Evolutionary conservation across 2,797 vertebrate genomes (phyloP).

Genomic region (Dryobates pubescens): DNA sequence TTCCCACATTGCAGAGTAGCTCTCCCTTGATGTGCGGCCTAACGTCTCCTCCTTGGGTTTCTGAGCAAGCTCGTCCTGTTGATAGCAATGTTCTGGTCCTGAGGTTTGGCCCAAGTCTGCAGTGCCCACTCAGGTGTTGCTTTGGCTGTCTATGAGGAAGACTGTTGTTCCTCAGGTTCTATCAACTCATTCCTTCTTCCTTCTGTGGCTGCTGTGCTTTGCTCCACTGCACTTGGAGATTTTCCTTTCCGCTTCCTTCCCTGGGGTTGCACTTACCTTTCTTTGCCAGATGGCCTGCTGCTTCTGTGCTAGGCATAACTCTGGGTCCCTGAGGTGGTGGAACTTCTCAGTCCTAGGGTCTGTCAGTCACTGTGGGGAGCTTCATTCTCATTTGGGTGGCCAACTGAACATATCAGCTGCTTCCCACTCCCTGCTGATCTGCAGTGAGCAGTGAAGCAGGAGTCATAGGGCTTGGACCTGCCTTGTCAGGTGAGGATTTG

Average conservation of each 20-base stretch:
- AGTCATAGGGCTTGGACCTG: background rate
- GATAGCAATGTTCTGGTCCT: background rate
- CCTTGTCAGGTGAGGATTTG: background rate
- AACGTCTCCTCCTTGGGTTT: background rate
- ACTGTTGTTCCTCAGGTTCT: background rate
- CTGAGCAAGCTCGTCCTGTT: background rate
- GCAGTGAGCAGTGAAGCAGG: background rate
- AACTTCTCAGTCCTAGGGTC: background rate
- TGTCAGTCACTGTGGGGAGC: accelerated
- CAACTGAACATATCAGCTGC: background rate
- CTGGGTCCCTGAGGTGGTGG: background rate
- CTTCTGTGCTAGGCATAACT: background rate
- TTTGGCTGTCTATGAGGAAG: background rate
- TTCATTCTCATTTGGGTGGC: background rate
- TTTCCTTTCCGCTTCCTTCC: background rate
- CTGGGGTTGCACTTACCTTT: background rate
- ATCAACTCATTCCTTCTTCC: background rate
- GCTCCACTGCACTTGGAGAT: background rate
- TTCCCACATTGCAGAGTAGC: background rate
- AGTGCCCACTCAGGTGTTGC: background rate
- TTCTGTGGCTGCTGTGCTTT: background rate
- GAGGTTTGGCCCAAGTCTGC: background rate
- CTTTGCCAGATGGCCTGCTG: background rate
- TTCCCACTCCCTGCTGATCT: background rate
- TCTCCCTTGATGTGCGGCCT: background rate